Percentiles rank a stretch among this genome's conserved stretches.
Evolutionary conservation across 2,888 invertebrate species (phyloP).

Genomic region (Palloptera scutellata): DNA sequence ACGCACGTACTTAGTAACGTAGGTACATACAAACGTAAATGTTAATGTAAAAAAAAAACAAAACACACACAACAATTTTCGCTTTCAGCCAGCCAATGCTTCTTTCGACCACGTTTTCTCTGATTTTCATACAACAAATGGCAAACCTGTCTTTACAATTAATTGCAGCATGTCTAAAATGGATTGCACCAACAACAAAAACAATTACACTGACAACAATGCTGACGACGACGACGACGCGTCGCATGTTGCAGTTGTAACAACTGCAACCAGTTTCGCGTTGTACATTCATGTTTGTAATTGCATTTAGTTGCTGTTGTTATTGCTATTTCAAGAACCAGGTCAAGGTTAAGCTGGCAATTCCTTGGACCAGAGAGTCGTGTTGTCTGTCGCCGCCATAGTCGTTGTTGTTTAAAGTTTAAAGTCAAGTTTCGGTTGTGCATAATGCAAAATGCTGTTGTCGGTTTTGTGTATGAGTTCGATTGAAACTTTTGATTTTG

Average conservation of each 20-base stretch:
- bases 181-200: slow-evolving; percentile 19
- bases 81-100: neutral
- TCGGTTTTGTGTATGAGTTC: slow-evolving; percentile 46
- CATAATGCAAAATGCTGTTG: slow-evolving; percentile 5
- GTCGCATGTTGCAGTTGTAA: neutral
- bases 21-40: slow-evolving; percentile 10
- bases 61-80: slow-evolving; percentile 3
- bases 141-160: slow-evolving; percentile 32
- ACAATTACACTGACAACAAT: slow-evolving; percentile 11
- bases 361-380: slow-evolving; percentile 48
- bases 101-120: slow-evolving; percentile 3
- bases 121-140: slow-evolving; percentile 24
- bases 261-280: neutral
- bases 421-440: slow-evolving; percentile 20
- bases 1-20: too few relatives aligned
- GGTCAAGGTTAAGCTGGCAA: slow-evolving; percentile 60
- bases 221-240: neutral
- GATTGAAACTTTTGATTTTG: neutral
- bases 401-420: slow-evolving; percentile 17
- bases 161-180: slow-evolving; percentile 31
- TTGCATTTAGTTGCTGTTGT: slow-evolving; percentile 24
- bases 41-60: slow-evolving; percentile 15
- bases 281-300: slow-evolving; percentile 14
- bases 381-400: slow-evolving; percentile 33
- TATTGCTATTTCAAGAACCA: slow-evolving; percentile 58